Evolutionary conservation across 2,888 invertebrate species (phyloP).

Genomic region (Allacma fusca): DNA sequence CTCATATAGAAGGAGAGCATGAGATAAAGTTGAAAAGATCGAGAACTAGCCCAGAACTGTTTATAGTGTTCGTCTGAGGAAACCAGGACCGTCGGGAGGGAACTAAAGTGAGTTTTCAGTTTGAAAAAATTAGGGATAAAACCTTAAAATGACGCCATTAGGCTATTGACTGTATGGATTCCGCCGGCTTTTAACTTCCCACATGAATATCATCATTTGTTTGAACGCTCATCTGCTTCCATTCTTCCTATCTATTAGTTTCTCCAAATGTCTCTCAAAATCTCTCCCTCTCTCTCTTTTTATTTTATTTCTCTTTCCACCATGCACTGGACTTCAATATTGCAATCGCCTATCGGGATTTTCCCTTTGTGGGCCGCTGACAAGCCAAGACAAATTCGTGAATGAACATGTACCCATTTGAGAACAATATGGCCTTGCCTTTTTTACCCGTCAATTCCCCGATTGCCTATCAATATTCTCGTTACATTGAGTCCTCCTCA

Average conservation of each 20-base stretch:
- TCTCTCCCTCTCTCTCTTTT: neutral
- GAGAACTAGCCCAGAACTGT: no score
- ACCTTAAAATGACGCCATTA: constrained; percentile 1
- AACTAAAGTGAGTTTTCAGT: neutral
- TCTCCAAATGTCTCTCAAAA: no score
- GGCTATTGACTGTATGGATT: neutral
- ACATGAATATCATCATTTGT: constrained; percentile 37
- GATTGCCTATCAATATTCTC: constrained; percentile 38
- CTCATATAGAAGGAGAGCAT: neutral
- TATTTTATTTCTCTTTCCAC: no score
- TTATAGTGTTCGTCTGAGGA: neutral
- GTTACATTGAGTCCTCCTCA: constrained; percentile 23
- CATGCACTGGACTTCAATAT: neutral
- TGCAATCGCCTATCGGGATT: neutral
- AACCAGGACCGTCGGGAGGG: neutral
- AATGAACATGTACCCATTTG: neutral
- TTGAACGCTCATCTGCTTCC: constrained; percentile 31
- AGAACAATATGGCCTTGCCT: neutral
- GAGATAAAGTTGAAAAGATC: neutral
- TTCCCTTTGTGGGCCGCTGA: neutral
- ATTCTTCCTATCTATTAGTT: neutral
- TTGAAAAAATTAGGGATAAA: constrained; percentile 11
- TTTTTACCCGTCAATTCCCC: constrained; percentile 18
- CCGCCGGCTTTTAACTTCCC: constrained; percentile 27
- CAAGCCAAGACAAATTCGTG: constrained; percentile 4